Evolutionary conservation across 2,113 vertebrate genomes (phyloP), one percentile per base, ranked within the genome.

Genomic region (Cephalopterus ornatus): DNA sequence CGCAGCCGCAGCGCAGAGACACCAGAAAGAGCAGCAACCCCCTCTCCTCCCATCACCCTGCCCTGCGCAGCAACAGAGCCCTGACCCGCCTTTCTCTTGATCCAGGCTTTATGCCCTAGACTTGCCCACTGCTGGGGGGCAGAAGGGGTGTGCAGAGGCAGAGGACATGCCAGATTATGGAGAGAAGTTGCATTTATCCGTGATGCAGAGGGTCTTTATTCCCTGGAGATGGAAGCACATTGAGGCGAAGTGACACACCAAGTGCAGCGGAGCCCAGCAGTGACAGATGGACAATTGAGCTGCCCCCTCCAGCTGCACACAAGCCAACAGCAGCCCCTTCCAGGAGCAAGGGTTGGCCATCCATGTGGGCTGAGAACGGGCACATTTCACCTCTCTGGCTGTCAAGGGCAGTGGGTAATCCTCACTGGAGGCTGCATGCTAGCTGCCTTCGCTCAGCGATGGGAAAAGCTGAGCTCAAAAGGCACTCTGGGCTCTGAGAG

Each of bases 1-100:
- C 1, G 5, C 32, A 74, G 27, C 26, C 2, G 0, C 39, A 70
- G 72, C 58, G 32, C 0, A 50, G 0, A 75, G 52, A 59, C 35
- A 37, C 37, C 5, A 14, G 5, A 5, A 47, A 63, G 59, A 82
- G 35, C 74, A 92, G 39, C 52, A 85, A 66, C 10, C 8, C 5
- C 14, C 28, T 35, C 33, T 70, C 21, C 39, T 81, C 30, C 41
- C 78, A 59, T 4, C 0, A 0, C 21, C 32, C n/a, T 67, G 49
- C 50, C 41, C 27, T 15, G 42, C 0, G 0, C 61, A 66, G 47
- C n/a, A 59, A 27, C 37, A 52, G n/a, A 24, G 13, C 27, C 61
- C 30, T 39, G 50, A n/a, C 22, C 52, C 39, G 61, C 52, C 35
- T 22, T 42, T 50, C 28, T 32, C 75, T 72, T 28, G 16, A 79